A percentile compares a stretch with the other conserved stretches of the same genome.
These are phyloP conservation scores for Macrotrachela quadricornifera DNA, from an alignment of 1,140 invertebrate genomes.

Conservation along the genomic window DNA sequence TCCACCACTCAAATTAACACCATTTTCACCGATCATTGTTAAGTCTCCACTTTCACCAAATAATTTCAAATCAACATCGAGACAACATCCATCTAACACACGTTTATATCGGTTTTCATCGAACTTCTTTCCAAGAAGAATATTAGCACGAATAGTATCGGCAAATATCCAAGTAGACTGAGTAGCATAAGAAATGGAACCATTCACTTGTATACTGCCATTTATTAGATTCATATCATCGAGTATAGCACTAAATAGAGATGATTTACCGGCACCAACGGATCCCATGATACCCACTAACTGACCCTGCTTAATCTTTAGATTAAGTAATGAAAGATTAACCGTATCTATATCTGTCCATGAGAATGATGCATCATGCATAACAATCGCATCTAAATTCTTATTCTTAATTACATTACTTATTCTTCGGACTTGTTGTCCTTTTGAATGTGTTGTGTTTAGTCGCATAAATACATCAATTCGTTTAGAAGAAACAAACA, in stretches of 20 bases:
- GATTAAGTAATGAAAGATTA: no score
- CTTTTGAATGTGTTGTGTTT: no score
- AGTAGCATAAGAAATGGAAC: constrained; percentile 62
- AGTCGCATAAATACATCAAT: no score
- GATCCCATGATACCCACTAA: constrained; percentile 27
- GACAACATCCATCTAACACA: constrained; percentile 53
- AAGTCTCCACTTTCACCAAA: no score
- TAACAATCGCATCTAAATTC: no score
- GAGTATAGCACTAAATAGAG: constrained; percentile 23
- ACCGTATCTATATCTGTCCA: no score
- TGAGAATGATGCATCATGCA: no score
- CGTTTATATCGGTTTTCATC: constrained; percentile 50
- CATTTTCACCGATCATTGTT: constrained; percentile 13
- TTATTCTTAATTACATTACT: no score
- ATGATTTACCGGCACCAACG: constrained; percentile 31
- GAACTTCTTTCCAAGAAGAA: constrained; percentile 63
- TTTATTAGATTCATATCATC: constrained; percentile 25
- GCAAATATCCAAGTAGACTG: constrained; percentile 77
- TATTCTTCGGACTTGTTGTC: no score
- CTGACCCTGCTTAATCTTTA: no score
- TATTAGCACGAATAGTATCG: constrained; percentile 69
- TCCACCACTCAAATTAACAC: constrained; percentile 22
- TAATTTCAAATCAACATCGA: constrained; percentile 48
- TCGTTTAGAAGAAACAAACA: no score
- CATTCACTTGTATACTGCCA: constrained; percentile 20